These are phyloP conservation scores for Coelopa pilipes DNA, from an alignment of 2,888 invertebrate genomes.

Conservation along the genomic window DNA sequence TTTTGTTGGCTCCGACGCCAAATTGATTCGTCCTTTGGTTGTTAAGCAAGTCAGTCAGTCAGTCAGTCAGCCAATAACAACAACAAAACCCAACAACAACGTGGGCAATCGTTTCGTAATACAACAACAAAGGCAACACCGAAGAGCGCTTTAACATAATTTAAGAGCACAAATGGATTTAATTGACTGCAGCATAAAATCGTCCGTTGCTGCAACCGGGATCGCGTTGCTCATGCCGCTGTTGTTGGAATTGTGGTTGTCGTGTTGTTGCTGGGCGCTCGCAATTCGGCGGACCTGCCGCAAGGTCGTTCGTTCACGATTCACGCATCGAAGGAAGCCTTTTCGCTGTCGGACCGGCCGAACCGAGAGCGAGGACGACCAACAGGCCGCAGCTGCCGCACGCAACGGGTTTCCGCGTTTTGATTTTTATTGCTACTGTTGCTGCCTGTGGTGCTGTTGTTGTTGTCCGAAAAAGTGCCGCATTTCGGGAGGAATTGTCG, in stretches of 20 bases:
- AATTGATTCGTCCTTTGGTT: no score
- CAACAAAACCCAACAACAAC: background rate
- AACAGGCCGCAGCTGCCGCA: slow-evolving; percentile 10
- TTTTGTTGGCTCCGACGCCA: no score
- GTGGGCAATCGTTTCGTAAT: background rate
- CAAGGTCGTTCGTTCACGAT: slow-evolving; percentile 19
- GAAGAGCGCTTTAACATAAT: background rate
- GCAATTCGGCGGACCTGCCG: background rate
- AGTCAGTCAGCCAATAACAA: background rate
- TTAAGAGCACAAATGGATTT: slow-evolving; percentile 2
- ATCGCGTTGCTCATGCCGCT: no score
- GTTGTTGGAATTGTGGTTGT: background rate
- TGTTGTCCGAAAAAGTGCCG: no score
- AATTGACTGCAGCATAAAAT: slow-evolving; percentile 2
- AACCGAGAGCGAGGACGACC: slow-evolving; percentile 6
- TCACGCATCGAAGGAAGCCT: slow-evolving; percentile 4
- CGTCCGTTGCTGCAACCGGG: background rate
- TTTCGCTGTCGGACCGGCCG: background rate
- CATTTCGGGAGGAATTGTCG: no score
- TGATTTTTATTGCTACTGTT: background rate
- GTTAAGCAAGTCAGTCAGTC: no score
- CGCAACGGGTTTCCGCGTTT: slow-evolving; percentile 7
- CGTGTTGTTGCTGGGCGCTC: background rate
- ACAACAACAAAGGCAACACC: background rate
- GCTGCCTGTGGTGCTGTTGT: no score